Conservation (phyloP, 2,797 vertebrate genomes). For the Mormyrops boulengeri region DNA sequence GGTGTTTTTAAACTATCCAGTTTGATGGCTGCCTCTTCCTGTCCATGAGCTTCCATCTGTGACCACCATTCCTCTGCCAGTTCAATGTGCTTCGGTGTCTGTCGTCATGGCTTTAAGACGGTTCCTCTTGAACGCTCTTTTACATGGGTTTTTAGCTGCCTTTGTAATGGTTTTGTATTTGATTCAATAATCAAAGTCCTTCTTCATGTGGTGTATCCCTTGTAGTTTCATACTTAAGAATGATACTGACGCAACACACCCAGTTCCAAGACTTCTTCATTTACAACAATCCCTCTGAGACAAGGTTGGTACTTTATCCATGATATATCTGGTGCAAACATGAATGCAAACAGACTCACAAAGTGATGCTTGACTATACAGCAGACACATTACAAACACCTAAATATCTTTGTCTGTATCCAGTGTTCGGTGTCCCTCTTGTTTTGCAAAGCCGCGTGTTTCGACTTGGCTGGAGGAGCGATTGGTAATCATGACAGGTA, state of each 20-base stretch:
- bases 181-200: background rate
- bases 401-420: conserved; percentile 43
- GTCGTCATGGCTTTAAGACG: background rate
- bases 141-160: background rate
- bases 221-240: background rate
- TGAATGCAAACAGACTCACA: conserved; percentile 21
- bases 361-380: conserved; percentile 36
- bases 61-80: background rate
- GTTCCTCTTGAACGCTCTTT: background rate
- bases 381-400: conserved; percentile 34
- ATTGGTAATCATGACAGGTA: conserved; percentile 55
- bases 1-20: background rate
- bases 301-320: background rate
- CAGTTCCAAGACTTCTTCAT: background rate
- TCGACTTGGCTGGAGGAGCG: conserved; percentile 49
- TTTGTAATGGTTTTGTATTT: background rate
- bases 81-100: background rate
- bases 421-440: conserved; percentile 38
- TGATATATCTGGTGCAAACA: background rate
- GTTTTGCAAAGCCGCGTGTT: conserved; percentile 57
- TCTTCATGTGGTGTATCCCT: background rate
- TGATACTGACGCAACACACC: background rate
- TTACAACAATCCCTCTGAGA: background rate
- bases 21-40: background rate
- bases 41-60: background rate